Base-by-base conservation (phyloP, 2,113 vertebrate genomes). In the Brachionichthys hirsutus region DNA sequence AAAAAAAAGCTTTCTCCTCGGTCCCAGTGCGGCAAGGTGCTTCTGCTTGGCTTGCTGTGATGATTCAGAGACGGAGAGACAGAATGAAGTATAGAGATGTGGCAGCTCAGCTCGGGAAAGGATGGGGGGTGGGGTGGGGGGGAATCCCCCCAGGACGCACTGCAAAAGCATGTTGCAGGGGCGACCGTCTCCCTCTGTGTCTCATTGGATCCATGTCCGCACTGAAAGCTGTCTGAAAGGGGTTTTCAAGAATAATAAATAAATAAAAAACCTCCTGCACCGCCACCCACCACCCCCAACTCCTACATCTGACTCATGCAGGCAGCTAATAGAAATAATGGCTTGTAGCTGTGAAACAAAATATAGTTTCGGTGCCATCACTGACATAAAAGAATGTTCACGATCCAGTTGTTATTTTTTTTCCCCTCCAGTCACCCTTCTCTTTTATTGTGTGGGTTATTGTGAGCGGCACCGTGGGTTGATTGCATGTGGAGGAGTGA, bases 151-250 rank as follows among this genome's bases (percentile, higher is more conserved):
- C 35, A 53, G 93, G 93, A 95, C 92, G 50, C 73, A 68, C 82
- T 64, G 70, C 75, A 51, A 85, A 80, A 84, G 85, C 82, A 68
- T 85, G 85, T 86, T 22, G 70, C 19, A 87, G 88, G 93, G 79
- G 93, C 92, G 92, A 89, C 89, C 90, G 91, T 90, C 92, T 91
- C 93, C 90, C 83, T 80, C 90, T 92, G 92, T 94, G 94, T 95
- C 94, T 95, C 93, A 95, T 95, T 94, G 92, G 93, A 95, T 98
- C 95, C 94, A 89, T 98, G 95, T 97, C 95, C 95, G 89, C 90
- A 91, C 91, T 94, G 91, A 91, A 88, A 91, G 91, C 92, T 92
- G 91, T 91, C 90, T 92, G 90, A 90, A 92, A 92, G 92, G 92
- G 88, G 92, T 94, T 92, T 94, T 73, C 47, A 38, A 38, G 36